Percentiles rank a stretch among this genome's conserved stretches.
These are phyloP conservation scores for Typhlichthys subterraneus DNA, from an alignment of 2,797 vertebrate species.

Conservation along the genomic window DNA sequence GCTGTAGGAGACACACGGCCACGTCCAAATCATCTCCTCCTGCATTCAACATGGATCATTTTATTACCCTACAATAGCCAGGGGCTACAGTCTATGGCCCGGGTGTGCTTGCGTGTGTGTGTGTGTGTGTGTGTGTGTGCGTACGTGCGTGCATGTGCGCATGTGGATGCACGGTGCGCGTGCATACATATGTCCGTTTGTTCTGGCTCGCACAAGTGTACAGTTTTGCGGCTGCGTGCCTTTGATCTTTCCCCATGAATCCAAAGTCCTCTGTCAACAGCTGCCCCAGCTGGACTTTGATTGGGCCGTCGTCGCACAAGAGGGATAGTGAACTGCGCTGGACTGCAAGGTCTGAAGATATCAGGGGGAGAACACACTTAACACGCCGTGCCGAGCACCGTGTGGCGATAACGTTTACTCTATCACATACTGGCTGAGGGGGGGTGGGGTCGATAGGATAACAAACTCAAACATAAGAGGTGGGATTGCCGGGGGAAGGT, in stretches of 20 bases:
- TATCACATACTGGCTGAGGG: slow-evolving; percentile 9
- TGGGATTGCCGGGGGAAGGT: slow-evolving; percentile 20
- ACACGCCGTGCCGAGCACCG: slow-evolving; percentile 1
- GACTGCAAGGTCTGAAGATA: slow-evolving; percentile 15
- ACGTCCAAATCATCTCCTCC: slow-evolving; percentile 54
- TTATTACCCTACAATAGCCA: slow-evolving; percentile 59
- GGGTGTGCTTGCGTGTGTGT: slow-evolving; percentile 28
- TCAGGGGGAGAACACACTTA: slow-evolving; percentile 16
- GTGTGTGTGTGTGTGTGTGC: slow-evolving; percentile 15
- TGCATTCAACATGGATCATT: slow-evolving; percentile 55
- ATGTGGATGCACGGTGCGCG: background rate
- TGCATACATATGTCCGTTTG: background rate
- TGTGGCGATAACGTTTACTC: slow-evolving; percentile 6
- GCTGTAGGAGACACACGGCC: slow-evolving; percentile 56
- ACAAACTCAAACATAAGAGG: background rate
- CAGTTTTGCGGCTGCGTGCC: slow-evolving; percentile 6
- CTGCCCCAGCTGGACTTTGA: slow-evolving; percentile 55
- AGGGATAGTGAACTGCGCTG: slow-evolving; percentile 30
- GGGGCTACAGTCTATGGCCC: slow-evolving; percentile 30
- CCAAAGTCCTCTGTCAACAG: slow-evolving; percentile 64
- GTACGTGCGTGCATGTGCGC: background rate
- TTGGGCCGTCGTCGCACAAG: slow-evolving; percentile 21
- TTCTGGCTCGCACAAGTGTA: background rate
- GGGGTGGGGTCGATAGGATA: slow-evolving; percentile 3
- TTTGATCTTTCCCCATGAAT: slow-evolving; percentile 40